These are phyloP conservation scores for Ephydatia muelleri DNA, from an alignment of 37 sponge, comb jelly and placozoan genomes.

Conservation along the genomic window DNA sequence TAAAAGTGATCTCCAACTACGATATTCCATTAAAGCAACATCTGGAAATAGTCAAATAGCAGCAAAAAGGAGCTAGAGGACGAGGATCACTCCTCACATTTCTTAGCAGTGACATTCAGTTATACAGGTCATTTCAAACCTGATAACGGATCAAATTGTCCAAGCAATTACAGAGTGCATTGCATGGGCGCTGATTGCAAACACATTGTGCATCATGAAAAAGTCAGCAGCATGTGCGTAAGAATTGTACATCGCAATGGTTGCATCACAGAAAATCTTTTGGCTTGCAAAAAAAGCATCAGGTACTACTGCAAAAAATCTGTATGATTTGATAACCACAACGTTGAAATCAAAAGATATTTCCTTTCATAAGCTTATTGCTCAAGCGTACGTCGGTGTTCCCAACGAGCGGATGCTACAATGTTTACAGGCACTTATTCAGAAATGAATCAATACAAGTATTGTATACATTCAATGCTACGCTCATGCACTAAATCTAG, in stretches of 20 bases:
- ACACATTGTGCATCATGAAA: neutral
- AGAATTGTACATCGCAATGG: neutral
- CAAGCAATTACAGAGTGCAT: neutral
- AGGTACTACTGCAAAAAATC: neutral
- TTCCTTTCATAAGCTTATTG: neutral
- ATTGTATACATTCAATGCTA: neutral
- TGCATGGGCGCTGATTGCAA: neutral
- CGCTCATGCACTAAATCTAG: neutral
- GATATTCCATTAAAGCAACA: neutral
- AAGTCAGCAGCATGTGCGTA: neutral
- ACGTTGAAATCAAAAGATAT: neutral
- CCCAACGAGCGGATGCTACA: neutral
- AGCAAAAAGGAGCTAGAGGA: neutral
- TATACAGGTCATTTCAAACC: neutral
- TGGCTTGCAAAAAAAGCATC: neutral
- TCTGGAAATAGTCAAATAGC: neutral
- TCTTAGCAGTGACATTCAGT: neutral
- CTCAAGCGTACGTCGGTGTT: neutral
- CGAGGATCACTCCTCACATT: neutral
- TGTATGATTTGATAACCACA: slow-evolving; percentile 1
- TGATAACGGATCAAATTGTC: neutral
- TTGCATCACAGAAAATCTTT: neutral
- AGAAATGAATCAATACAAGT: neutral
- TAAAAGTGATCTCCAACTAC: slow-evolving; percentile 1
- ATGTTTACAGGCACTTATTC: neutral